These are phyloP conservation scores for Mesocricetus auratus DNA, from an alignment of 2,113 vertebrate genomes.

Conservation along the genomic window DNA sequence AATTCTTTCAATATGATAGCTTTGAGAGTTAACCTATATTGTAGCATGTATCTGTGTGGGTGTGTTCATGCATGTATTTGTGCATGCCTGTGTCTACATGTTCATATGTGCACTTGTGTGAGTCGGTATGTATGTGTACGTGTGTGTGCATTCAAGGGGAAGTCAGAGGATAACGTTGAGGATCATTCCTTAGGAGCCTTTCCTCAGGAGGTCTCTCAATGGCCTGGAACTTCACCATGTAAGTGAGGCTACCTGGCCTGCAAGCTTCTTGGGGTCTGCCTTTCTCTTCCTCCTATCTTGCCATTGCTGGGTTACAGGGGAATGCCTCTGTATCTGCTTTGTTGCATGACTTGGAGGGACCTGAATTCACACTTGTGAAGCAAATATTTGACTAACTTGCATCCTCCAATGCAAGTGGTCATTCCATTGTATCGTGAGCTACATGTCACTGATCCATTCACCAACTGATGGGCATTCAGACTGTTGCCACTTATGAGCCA, in stretches of 20 bases:
- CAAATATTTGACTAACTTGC: neutral
- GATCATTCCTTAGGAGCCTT: neutral
- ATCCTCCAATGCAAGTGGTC: neutral
- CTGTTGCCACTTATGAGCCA: neutral
- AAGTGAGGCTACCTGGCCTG: neutral
- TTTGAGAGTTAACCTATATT: neutral
- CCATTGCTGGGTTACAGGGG: neutral
- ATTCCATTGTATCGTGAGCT: neutral
- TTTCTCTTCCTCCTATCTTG: neutral
- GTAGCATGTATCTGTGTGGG: neutral
- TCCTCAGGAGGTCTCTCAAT: neutral
- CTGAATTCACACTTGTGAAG: neutral
- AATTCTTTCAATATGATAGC: neutral
- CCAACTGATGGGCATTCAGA: neutral
- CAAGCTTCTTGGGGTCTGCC: neutral
- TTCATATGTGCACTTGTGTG: neutral
- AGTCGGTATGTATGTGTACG: neutral
- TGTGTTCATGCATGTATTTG: neutral
- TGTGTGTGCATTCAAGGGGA: neutral
- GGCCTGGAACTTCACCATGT: neutral
- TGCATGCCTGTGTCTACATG: neutral
- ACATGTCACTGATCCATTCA: neutral
- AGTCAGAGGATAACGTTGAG: neutral
- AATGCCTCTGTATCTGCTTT: neutral
- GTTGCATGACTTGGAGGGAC: neutral